phyloP scores from a whole-genome alignment of 2,797 vertebrate species.

The Trachurus trachurus region DNA sequence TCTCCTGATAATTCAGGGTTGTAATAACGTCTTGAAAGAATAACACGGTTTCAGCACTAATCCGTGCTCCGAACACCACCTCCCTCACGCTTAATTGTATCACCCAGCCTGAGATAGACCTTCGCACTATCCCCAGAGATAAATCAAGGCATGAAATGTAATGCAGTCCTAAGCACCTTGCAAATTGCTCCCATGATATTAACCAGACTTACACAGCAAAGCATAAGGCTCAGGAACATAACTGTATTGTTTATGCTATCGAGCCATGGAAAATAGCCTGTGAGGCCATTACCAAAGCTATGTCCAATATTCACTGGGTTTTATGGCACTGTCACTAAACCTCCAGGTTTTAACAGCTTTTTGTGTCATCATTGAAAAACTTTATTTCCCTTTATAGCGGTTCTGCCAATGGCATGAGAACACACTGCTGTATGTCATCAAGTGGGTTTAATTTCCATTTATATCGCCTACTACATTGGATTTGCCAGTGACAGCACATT shows the following conservation, averaged over 20 bases:
- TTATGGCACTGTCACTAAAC: conserved; percentile 27
- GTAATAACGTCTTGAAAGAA: conserved; percentile 41
- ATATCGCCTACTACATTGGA: background rate
- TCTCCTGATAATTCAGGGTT: conserved; percentile 31
- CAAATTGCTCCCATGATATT: conserved; percentile 52
- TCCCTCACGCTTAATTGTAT: conserved; percentile 54
- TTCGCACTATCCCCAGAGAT: conserved; percentile 42
- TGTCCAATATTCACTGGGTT: conserved; percentile 28
- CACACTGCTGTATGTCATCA: background rate
- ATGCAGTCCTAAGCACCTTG: conserved; percentile 52
- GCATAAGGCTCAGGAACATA: conserved; percentile 22
- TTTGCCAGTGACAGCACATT: background rate
- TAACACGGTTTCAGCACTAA: conserved; percentile 43
- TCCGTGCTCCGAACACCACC: conserved; percentile 40
- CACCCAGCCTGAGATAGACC: conserved; percentile 43
- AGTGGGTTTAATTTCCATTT: conserved; percentile 10
- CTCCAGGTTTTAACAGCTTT: conserved; percentile 24
- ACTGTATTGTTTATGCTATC: conserved; percentile 47
- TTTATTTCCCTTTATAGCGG: conserved; percentile 22
- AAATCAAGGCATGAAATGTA: conserved; percentile 61
- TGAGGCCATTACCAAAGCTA: conserved; percentile 23
- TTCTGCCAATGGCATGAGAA: conserved; percentile 14
- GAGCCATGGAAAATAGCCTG: conserved; percentile 30
- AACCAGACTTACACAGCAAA: conserved; percentile 44
- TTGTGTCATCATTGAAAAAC: conserved; percentile 20